phyloP scores from a whole-genome alignment of 2,888 invertebrate species.

The Caradrina kadenii region DNA sequence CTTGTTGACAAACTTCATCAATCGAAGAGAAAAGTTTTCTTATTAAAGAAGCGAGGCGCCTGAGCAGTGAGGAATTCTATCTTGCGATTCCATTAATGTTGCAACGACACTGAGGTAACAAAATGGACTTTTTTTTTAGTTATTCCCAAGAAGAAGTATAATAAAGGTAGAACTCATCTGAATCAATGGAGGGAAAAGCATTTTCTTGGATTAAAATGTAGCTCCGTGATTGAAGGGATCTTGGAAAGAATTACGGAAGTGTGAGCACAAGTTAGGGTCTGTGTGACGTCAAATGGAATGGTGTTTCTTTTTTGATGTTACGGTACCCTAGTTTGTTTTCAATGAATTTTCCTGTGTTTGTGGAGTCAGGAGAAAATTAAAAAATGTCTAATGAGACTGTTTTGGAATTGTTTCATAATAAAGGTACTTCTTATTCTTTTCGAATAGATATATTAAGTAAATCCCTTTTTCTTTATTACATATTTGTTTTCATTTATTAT shows the following conservation, averaged over 20 bases:
- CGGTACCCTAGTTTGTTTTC: neutral
- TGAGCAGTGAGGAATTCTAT: constrained; percentile 61
- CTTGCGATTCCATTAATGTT: constrained; percentile 69
- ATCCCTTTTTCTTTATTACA: too few species aligned
- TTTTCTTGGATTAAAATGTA: constrained; percentile 42
- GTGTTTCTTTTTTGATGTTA: neutral
- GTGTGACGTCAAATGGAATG: constrained; percentile 25
- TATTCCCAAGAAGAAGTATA: constrained; percentile 30
- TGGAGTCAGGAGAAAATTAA: too few species aligned
- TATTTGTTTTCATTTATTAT: too few species aligned
- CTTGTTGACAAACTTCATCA: constrained; percentile 73
- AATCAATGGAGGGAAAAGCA: constrained; percentile 33
- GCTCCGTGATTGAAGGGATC: constrained; percentile 35
- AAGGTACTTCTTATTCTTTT: too few species aligned
- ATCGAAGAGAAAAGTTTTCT: constrained; percentile 78
- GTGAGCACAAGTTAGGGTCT: neutral
- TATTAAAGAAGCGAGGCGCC: constrained; percentile 72
- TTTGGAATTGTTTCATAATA: too few species aligned
- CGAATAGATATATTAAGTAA: too few species aligned
- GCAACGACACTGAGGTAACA: constrained; percentile 51
- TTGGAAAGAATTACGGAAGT: constrained; percentile 6
- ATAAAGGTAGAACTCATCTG: constrained; percentile 39
- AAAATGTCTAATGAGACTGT: neutral
- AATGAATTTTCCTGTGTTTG: neutral
- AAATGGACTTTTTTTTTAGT: constrained; percentile 42